Evolutionary conservation across 1,140 invertebrate species (phyloP), one percentile per base, ranked within the genome.

Genomic region (Teleopsis dalmanni): DNA sequence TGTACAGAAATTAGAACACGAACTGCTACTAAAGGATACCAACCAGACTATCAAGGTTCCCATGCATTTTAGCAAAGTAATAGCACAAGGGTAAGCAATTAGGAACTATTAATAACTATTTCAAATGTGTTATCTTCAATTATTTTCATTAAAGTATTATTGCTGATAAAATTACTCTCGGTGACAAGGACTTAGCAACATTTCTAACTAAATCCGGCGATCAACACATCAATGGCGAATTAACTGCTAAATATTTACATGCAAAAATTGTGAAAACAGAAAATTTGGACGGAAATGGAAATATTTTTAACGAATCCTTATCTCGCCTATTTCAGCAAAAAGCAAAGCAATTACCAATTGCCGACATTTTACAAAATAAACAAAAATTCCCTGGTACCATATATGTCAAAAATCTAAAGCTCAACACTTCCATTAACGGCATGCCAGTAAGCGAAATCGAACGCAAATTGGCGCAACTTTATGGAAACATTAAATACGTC

Each of bases 41-140:
- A 73, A 74, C 50, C 74, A 76, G 50, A 63, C 45, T 5, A 60
- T 75, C 5, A 14, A 8, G 6, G 50, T 43, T 19, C 51, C 64
- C 3, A 48, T 67, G 29, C 37, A 56, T n/a, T n/a, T 67, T 5
- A 50, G 48, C 4, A 43, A 43, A 23, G 31, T 52, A 34, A 9
- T 16, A 33, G 38, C 46, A 4, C 26, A 34, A 5, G 37, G 22
- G 49, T 51, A 46, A 46, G 37, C 27, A 7, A 29, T 29, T 29
- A 29, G 27, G 27, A 7, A 7, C 7, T 29, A 29, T 29, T 8
- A 8, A 29, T 29, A 29, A 29, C 7, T 8, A 29, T 4, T 29
- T 29, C n/a, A 18, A n/a, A 43, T 26, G 13, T 21, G 26, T 34
- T 31, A 9, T 19, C 33, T 31, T 13, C 10, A 7, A 23, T 19